These are phyloP conservation scores for Zoanthus sansibaricus DNA, from an alignment of 92 coral and sea anemone genomes.

Conservation along the genomic window DNA sequence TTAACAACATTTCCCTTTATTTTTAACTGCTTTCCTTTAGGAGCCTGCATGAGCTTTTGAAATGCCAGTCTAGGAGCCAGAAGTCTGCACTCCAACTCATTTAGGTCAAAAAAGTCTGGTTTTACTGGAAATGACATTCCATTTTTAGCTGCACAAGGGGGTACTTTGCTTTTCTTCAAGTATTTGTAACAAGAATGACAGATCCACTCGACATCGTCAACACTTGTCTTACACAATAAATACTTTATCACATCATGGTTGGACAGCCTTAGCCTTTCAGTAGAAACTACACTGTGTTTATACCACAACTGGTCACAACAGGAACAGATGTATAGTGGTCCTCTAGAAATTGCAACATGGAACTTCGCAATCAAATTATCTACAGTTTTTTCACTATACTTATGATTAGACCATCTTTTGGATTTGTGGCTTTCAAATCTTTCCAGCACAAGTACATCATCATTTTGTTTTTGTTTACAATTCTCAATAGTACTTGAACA, in stretches of 20 bases:
- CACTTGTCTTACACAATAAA: not conserved
- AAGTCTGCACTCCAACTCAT: conserved; percentile 6
- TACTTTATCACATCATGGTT: not conserved
- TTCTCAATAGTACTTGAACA: conserved; percentile 4
- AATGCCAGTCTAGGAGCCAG: conserved; percentile 13
- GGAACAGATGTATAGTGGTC: not conserved
- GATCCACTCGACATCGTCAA: not conserved
- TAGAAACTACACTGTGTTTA: not conserved
- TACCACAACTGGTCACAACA: conserved; percentile 5
- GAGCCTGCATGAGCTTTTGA: conserved; percentile 9
- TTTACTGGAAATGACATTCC: not conserved
- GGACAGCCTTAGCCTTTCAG: not conserved
- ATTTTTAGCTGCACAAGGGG: conserved; percentile 5
- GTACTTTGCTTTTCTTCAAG: not conserved
- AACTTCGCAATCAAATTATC: not conserved
- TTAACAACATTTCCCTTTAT: conserved; percentile 12
- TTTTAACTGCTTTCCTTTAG: not conserved
- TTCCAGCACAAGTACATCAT: not conserved
- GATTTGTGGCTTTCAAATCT: conserved; percentile 12
- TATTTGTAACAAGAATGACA: conserved; percentile 1
- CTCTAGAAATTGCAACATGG: not conserved
- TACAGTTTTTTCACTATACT: not conserved
- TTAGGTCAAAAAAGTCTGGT: conserved; percentile 1
- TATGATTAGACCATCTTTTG: conserved; percentile 4
- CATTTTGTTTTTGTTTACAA: conserved; percentile 4